A percentile compares a stretch with the other conserved stretches of the same genome.
These are phyloP conservation scores for Apaloderma vittatum DNA, from an alignment of 2,113 vertebrate genomes.

Conservation along the genomic window DNA sequence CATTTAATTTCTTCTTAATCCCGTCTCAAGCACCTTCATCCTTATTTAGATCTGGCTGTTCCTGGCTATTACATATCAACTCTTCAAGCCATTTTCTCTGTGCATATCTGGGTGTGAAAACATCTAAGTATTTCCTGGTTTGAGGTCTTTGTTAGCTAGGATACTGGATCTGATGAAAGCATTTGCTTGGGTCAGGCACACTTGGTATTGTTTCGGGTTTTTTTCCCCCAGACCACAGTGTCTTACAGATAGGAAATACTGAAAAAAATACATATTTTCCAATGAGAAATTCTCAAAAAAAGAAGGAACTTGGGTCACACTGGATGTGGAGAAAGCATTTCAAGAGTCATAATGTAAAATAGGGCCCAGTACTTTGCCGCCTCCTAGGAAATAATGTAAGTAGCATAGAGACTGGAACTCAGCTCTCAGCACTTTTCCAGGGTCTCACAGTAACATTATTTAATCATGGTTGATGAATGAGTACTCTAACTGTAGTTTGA, in stretches of 20 bases:
- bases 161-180: background rate
- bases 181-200: background rate
- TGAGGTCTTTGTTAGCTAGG: background rate
- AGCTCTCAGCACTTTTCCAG: background rate
- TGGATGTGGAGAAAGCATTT: background rate
- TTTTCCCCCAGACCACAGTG: background rate
- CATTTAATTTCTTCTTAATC: background rate
- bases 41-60: background rate
- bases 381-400: background rate
- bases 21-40: background rate
- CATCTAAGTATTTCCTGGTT: background rate
- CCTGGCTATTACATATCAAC: background rate
- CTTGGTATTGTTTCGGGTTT: background rate
- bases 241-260: background rate
- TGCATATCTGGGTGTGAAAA: background rate
- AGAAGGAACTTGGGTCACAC: background rate
- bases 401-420: background rate
- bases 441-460: background rate
- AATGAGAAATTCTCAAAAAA: background rate
- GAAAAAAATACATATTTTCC: background rate
- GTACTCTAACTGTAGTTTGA: constrained; percentile 33
- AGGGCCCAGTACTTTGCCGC: background rate
- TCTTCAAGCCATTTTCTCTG: background rate
- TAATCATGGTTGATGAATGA: background rate
- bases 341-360: background rate